Conservation (phyloP, 2,888 invertebrate species). For the Tinea trinotella region DNA sequence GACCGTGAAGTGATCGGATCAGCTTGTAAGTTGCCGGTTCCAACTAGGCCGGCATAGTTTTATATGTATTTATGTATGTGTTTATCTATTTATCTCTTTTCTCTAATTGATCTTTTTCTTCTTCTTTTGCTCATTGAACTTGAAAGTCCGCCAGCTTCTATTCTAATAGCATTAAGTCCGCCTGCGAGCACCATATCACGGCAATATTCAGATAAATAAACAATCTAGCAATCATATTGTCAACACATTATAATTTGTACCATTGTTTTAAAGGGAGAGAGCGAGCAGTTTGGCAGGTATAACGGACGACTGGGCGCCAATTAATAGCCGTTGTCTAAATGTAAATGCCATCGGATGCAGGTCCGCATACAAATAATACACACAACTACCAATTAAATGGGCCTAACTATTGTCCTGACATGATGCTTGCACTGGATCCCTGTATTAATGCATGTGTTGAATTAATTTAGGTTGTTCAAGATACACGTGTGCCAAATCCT, state of each 20-base stretch:
- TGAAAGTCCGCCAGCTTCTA: no score
- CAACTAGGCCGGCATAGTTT: no score
- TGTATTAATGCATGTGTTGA: slow-evolving; percentile 1
- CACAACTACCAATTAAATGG: slow-evolving; percentile 15
- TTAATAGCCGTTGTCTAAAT: slow-evolving; percentile 37
- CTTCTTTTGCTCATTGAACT: no score
- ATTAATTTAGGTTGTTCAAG: not conserved
- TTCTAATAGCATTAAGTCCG: no score
- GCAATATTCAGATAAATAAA: no score
- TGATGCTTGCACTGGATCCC: slow-evolving; percentile 3
- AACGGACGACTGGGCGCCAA: not conserved
- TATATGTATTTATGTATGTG: no score
- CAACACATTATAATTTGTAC: not conserved
- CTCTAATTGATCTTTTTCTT: no score
- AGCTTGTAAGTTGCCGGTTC: no score
- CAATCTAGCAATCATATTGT: no score
- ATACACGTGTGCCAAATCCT: not conserved
- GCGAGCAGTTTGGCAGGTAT: slow-evolving; percentile 5
- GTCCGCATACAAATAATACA: slow-evolving; percentile 18
- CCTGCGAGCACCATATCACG: no score
- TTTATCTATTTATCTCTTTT: no score
- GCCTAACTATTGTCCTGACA: slow-evolving; percentile 11
- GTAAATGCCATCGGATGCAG: slow-evolving; percentile 31
- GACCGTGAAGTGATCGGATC: no score
- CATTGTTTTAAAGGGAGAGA: not conserved